Conservation (phyloP, 2,113 vertebrate species). For the Bucco capensis region DNA sequence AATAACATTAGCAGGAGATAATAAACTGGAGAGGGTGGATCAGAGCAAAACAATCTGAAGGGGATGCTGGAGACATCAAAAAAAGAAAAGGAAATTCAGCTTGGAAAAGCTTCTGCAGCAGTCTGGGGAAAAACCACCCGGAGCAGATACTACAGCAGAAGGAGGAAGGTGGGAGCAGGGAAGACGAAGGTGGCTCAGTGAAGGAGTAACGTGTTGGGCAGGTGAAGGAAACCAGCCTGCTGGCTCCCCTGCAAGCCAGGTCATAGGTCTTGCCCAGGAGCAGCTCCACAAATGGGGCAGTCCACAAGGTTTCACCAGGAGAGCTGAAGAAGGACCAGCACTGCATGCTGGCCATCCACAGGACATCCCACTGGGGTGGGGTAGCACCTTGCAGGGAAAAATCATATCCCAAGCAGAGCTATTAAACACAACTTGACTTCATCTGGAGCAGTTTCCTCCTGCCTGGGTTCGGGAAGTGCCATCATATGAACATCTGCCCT, state of each 20-base stretch:
- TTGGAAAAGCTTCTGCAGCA: constrained; percentile 6
- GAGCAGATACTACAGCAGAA: background rate
- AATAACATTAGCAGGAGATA: constrained; percentile 1
- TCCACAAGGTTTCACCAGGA: background rate
- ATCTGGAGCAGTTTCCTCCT: background rate
- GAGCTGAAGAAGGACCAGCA: background rate
- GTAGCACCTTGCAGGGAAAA: background rate
- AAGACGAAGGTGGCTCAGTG: accelerated
- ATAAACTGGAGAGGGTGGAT: constrained; percentile 3
- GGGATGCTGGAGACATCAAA: background rate
- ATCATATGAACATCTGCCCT: background rate
- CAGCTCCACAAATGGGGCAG: background rate
- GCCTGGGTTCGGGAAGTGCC: background rate
- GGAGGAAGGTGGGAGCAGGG: background rate
- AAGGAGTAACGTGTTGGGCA: accelerated
- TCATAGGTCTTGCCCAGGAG: background rate
- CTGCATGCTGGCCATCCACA: accelerated
- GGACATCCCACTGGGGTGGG: background rate
- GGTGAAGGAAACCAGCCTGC: background rate
- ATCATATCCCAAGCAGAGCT: background rate
- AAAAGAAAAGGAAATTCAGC: background rate
- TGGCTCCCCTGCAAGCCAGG: background rate
- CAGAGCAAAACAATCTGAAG: background rate
- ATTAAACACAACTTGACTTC: background rate
- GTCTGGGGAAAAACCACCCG: background rate